Evolutionary conservation across 2,888 invertebrate species (phyloP).

Genomic region (Sminthurides aquaticus): DNA sequence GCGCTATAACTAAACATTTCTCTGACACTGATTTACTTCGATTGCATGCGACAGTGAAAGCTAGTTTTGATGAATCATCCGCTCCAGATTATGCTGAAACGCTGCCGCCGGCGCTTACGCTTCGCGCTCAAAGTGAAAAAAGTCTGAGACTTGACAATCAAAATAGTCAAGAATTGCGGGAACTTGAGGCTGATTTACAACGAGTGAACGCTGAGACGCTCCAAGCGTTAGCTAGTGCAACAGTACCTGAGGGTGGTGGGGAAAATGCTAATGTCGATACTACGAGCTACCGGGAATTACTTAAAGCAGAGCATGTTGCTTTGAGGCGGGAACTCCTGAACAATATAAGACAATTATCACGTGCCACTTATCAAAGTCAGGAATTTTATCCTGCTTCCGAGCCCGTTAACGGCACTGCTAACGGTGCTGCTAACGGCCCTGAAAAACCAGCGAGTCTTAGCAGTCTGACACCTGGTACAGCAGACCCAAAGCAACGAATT

Average conservation of each 20-base stretch:
- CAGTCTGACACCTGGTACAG: constrained; percentile 4
- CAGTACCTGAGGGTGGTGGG: not conserved
- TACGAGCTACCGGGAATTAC: constrained; percentile 16
- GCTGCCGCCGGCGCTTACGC: not conserved
- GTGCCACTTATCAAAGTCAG: constrained; percentile 28
- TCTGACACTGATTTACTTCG: constrained; percentile 16
- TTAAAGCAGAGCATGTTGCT: constrained; percentile 34
- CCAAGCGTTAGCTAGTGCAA: not conserved
- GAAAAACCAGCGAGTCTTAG: not conserved
- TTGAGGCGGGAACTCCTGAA: constrained; percentile 38
- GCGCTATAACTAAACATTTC: constrained; percentile 5
- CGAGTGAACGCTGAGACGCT: constrained; percentile 17
- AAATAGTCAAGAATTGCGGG: not conserved
- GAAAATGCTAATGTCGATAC: not conserved
- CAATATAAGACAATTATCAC: constrained; percentile 39
- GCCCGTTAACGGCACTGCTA: not conserved
- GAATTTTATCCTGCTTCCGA: not conserved
- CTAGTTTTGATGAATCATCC: not conserved
- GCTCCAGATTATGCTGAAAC: not conserved
- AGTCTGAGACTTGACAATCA: not conserved
- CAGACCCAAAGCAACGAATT: constrained; percentile 12
- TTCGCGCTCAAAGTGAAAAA: not conserved
- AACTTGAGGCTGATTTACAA: constrained; percentile 14
- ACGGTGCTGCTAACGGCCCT: not conserved
- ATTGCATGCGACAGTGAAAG: constrained; percentile 11